These are phyloP conservation scores for Venusia cambrica DNA, from an alignment of 2,888 invertebrate species.

Conservation along the genomic window DNA sequence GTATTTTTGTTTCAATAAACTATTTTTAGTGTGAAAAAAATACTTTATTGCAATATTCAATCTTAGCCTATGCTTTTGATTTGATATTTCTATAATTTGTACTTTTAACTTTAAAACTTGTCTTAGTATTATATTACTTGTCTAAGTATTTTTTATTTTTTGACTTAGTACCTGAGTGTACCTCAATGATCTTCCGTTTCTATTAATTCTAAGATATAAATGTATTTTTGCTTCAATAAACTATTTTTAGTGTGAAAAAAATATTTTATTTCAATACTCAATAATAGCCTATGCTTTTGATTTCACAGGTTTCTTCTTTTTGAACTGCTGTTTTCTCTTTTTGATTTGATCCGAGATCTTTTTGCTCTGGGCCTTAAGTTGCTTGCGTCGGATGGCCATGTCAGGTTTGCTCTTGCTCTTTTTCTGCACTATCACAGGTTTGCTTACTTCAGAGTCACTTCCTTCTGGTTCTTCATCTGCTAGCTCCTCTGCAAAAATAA, in stretches of 20 bases:
- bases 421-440: constrained; percentile 47
- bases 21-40: constrained; percentile 36
- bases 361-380: constrained; percentile 71
- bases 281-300: constrained; percentile 41
- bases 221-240: constrained; percentile 26
- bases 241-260: constrained; percentile 36
- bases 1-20: constrained; percentile 27
- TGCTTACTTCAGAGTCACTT: constrained; percentile 33
- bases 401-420: constrained; percentile 59
- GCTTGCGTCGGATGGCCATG: constrained; percentile 72
- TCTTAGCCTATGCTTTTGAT: constrained; percentile 41
- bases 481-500: constrained; percentile 55
- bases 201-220: constrained; percentile 7
- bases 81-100: too few species aligned
- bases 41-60: constrained; percentile 34
- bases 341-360: constrained; percentile 71
- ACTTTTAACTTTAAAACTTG: too few species aligned
- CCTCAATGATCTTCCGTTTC: constrained; percentile 25
- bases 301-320: constrained; percentile 59
- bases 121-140: too few species aligned
- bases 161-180: constrained; percentile 16
- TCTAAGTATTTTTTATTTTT: too few species aligned
- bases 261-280: constrained; percentile 33
- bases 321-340: constrained; percentile 64
- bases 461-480: constrained; percentile 42